phyloP scores from a whole-genome alignment of 2,888 invertebrate genomes.

The Alsophila aescularia region DNA sequence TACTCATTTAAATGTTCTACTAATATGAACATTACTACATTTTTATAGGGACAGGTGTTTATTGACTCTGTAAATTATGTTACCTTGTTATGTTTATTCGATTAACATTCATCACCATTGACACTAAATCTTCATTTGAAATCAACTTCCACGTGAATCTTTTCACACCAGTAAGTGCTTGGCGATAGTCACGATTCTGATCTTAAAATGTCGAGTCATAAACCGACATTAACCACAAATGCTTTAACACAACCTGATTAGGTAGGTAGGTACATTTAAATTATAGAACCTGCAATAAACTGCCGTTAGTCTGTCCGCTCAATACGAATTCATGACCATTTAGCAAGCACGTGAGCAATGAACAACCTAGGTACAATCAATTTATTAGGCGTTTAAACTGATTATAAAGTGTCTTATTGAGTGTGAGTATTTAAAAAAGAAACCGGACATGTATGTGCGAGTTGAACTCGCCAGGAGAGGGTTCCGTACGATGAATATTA shows the following conservation, averaged over 20 bases:
- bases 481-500: no score
- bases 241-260: conserved; percentile 1
- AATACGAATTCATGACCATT: neutral
- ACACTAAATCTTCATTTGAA: no score
- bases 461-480: no score
- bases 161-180: neutral
- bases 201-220: neutral
- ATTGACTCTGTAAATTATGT: neutral
- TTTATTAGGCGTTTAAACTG: neutral
- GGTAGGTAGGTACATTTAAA: no score
- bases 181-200: neutral
- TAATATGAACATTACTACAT: neutral
- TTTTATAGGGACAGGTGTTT: neutral
- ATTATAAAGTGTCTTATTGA: neutral
- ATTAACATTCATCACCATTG: no score
- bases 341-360: neutral
- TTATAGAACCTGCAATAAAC: neutral
- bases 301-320: neutral
- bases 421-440: no score
- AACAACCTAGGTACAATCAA: neutral
- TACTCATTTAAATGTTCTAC: neutral
- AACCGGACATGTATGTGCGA: no score
- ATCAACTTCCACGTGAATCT: neutral
- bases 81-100: no score
- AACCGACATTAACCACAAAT: neutral